Evolutionary conservation across 2,113 vertebrate genomes (phyloP).

Genomic region (Cyanistes caeruleus): DNA sequence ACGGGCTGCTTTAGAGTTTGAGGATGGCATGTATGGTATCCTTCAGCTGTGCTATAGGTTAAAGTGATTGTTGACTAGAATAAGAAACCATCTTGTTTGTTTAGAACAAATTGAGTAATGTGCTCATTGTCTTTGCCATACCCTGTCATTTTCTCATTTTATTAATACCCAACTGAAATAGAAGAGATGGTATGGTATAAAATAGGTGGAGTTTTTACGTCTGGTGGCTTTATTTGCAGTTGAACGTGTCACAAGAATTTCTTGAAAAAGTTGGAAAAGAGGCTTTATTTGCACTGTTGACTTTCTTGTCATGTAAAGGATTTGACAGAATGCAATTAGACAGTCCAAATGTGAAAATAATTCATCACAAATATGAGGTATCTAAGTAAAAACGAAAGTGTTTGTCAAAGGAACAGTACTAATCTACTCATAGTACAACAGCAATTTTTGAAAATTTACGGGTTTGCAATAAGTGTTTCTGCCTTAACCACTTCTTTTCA

Average conservation of each 20-base stretch:
- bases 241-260: not conserved
- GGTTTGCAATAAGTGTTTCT: not conserved
- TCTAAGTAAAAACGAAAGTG: not conserved
- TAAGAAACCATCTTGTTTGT: not conserved
- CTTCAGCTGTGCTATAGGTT: slow-evolving; percentile 58
- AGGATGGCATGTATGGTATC: slow-evolving; percentile 99
- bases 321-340: not conserved
- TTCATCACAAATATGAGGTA: not conserved
- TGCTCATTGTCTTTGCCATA: not conserved
- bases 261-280: not conserved
- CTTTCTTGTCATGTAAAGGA: not conserved
- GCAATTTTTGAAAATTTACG: not conserved
- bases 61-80: not conserved
- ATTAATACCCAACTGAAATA: not conserved
- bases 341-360: not conserved
- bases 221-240: not conserved
- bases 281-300: not conserved
- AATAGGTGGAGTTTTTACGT: not conserved
- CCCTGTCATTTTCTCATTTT: not conserved
- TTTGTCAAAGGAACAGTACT: not conserved
- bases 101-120: not conserved
- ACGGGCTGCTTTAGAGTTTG: slow-evolving; percentile 93
- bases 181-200: not conserved
- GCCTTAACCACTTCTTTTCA: slow-evolving; percentile 77
- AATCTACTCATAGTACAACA: not conserved